Evolutionary conservation across 1,140 invertebrate species (phyloP).

Genomic region (Zaprionus ghesquierei): DNA sequence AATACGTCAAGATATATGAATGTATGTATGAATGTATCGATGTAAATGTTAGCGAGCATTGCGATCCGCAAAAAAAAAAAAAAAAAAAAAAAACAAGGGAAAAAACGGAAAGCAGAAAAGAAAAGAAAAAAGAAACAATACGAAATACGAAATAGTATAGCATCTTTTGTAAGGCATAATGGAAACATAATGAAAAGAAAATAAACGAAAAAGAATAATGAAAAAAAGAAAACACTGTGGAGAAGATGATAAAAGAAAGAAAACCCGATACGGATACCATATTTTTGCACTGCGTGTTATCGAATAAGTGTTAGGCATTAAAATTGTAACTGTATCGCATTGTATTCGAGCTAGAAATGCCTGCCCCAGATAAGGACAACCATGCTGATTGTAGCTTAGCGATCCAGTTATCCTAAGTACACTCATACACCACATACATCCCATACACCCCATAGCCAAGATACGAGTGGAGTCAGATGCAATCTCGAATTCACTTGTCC

Average conservation of each 20-base stretch:
- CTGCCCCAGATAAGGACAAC: background rate
- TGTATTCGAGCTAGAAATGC: slow-evolving; percentile 19
- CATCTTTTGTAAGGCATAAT: slow-evolving; percentile 59
- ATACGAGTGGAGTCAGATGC: slow-evolving; percentile 7
- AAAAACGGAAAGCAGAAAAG: background rate
- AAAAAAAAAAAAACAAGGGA: background rate
- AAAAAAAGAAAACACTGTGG: slow-evolving; percentile 10
- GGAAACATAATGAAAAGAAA: slow-evolving; percentile 6
- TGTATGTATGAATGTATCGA: background rate
- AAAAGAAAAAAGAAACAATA: background rate
- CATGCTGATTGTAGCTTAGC: slow-evolving; percentile 10
- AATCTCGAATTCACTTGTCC: slow-evolving; percentile 3
- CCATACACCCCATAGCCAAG: slow-evolving; percentile 11
- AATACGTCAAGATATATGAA: slow-evolving; percentile 8
- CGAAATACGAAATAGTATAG: slow-evolving; percentile 34
- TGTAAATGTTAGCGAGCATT: background rate
- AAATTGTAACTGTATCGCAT: slow-evolving; percentile 58
- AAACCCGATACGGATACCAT: slow-evolving; percentile 41
- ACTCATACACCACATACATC: slow-evolving; percentile 22
- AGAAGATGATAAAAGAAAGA: slow-evolving; percentile 24
- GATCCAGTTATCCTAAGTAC: slow-evolving; percentile 15
- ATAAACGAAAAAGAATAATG: background rate
- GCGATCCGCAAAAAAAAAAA: background rate
- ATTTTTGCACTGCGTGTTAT: slow-evolving; percentile 79
- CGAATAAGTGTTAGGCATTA: slow-evolving; percentile 70